phyloP scores from a whole-genome alignment of 2,113 vertebrate genomes.

The Arizona elegans region DNA sequence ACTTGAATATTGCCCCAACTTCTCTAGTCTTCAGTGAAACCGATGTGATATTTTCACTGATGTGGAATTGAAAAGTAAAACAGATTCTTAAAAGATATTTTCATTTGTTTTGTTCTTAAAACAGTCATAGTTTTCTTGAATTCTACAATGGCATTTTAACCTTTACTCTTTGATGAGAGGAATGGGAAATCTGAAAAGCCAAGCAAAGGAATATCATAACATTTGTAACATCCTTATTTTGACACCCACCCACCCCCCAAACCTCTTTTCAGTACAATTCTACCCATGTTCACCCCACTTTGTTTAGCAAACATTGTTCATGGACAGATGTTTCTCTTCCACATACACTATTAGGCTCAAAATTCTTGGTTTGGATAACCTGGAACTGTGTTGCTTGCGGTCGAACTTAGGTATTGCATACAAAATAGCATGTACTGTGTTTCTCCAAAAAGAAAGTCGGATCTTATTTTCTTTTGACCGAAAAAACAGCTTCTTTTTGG shows the following conservation, averaged over 20 bases:
- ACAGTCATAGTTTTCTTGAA: conserved; percentile 2
- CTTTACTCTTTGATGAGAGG: not conserved
- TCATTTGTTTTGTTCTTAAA: conserved; percentile 4
- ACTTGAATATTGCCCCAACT: conserved; percentile 29
- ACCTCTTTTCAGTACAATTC: not conserved
- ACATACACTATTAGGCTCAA: not conserved
- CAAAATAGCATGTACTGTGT: too few species aligned
- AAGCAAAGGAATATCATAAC: not conserved
- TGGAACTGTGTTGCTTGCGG: too few species aligned
- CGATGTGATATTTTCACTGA: conserved; percentile 53
- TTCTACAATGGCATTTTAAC: conserved; percentile 1
- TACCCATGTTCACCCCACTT: not conserved
- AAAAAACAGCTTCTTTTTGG: too few species aligned
- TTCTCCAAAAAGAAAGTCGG: too few species aligned
- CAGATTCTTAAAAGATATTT: conserved; percentile 11
- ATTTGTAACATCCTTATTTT: not conserved
- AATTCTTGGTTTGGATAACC: too few species aligned
- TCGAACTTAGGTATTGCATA: too few species aligned
- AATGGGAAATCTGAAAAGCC: not conserved
- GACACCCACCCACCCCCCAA: not conserved
- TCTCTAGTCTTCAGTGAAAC: conserved; percentile 34
- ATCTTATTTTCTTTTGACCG: too few species aligned
- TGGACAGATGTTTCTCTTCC: not conserved
- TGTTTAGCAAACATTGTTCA: not conserved
- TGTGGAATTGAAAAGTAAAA: conserved; percentile 52